phyloP scores from a whole-genome alignment of 2,113 vertebrate genomes.

The Hymenochirus boettgeri region DNA sequence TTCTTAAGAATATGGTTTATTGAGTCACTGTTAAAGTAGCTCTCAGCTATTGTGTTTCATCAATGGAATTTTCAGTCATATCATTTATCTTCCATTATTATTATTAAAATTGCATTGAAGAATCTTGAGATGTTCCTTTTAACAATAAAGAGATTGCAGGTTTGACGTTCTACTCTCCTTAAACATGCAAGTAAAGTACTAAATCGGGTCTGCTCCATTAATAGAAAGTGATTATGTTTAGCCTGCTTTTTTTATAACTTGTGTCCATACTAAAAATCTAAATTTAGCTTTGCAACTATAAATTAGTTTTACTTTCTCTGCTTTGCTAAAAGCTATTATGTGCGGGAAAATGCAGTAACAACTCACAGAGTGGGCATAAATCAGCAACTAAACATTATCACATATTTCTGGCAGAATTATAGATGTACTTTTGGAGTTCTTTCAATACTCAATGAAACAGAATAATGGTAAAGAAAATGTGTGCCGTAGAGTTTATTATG shows the following conservation, averaged over 20 bases:
- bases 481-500: too few relatives aligned
- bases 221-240: conserved; percentile 3
- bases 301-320: conserved; percentile 32
- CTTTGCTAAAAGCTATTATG: conserved; percentile 34
- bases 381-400: conserved; percentile 27
- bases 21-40: too few relatives aligned
- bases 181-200: conserved; percentile 4
- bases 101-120: background rate
- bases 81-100: background rate
- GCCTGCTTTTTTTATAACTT: background rate
- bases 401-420: conserved; percentile 28
- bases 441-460: conserved; percentile 32
- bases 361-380: conserved; percentile 30
- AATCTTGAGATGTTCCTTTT: background rate
- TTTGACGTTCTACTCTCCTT: conserved; percentile 4
- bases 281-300: conserved; percentile 17
- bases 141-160: background rate
- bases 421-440: conserved; percentile 28
- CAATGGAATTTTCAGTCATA: background rate
- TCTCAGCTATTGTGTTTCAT: background rate
- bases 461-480: conserved; percentile 23
- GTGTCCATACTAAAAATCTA: conserved; percentile 6
- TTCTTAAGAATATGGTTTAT: too few relatives aligned
- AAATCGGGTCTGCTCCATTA: background rate
- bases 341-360: conserved; percentile 32